phyloP scores from a whole-genome alignment of 1,140 invertebrate species.

The Physella acuta region DNA sequence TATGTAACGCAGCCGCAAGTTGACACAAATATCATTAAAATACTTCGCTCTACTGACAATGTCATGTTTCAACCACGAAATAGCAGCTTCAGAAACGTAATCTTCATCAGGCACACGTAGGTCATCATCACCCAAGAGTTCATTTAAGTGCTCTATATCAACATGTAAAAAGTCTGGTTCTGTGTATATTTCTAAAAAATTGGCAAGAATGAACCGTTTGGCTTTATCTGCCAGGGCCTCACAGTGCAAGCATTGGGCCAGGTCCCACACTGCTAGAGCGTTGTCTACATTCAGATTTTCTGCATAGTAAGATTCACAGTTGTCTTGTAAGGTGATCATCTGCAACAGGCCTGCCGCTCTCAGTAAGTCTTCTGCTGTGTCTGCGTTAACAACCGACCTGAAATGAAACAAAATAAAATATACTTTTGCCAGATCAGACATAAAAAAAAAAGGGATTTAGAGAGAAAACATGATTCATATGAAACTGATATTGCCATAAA shows the following conservation, averaged over 20 bases:
- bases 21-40: constrained; percentile 31
- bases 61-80: constrained; percentile 37
- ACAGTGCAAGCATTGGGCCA: constrained; percentile 35
- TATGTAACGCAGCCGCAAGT: constrained; percentile 32
- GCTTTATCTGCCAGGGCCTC: constrained; percentile 29
- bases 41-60: constrained; percentile 27
- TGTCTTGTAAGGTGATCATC: constrained; percentile 37
- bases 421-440: too few species aligned
- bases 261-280: constrained; percentile 38
- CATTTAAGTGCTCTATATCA: constrained; percentile 32
- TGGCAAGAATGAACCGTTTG: constrained; percentile 30
- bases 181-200: constrained; percentile 30
- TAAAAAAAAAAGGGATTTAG: too few species aligned
- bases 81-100: constrained; percentile 33
- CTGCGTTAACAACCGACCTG: constrained; percentile 32
- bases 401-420: too few species aligned
- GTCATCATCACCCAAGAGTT: constrained; percentile 36
- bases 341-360: constrained; percentile 38
- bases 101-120: constrained; percentile 36
- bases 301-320: constrained; percentile 37
- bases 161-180: constrained; percentile 36
- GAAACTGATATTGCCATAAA: too few species aligned
- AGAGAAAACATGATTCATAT: too few species aligned
- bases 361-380: constrained; percentile 37
- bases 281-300: constrained; percentile 36